Conservation (phyloP, 2,113 vertebrate genomes). For the Nannospalax galili region DNA sequence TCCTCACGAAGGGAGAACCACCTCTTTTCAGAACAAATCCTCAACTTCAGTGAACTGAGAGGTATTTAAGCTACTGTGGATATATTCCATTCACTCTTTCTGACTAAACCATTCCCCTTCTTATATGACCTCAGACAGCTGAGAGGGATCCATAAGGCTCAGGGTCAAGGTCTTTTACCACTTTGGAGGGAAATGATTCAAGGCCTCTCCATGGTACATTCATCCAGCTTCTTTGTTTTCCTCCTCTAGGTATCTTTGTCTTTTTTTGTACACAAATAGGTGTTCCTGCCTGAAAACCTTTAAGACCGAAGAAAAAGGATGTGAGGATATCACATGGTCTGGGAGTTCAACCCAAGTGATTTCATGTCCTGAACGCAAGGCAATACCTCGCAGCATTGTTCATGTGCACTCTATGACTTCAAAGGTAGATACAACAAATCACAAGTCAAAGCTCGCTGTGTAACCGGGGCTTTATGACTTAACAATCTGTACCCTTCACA, state of each 20-base stretch:
- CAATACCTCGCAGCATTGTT: conserved; percentile 12
- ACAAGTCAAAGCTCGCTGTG: not conserved
- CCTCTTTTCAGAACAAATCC: not conserved
- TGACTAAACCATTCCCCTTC: not conserved
- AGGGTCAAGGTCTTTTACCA: not conserved
- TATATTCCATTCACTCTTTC: not conserved
- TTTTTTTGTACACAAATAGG: not conserved
- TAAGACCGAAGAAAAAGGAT: fast-evolving
- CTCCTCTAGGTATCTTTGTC: conserved; percentile 49
- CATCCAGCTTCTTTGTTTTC: not conserved
- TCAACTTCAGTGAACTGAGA: not conserved
- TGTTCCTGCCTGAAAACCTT: not conserved
- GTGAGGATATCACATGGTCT: fast-evolving
- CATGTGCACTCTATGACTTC: fast-evolving
- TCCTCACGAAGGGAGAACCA: not conserved
- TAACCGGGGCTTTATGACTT: conserved; percentile 63
- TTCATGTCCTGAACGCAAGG: fast-evolving
- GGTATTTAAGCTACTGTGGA: not conserved
- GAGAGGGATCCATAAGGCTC: not conserved
- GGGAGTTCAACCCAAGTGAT: not conserved
- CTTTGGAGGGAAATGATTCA: not conserved
- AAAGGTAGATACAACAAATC: fast-evolving
- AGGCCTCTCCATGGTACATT: not conserved
- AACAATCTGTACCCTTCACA: not conserved
- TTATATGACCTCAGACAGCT: not conserved